Evolutionary conservation across 2,113 vertebrate genomes (phyloP).

Genomic region (Irena cyanogastra): DNA sequence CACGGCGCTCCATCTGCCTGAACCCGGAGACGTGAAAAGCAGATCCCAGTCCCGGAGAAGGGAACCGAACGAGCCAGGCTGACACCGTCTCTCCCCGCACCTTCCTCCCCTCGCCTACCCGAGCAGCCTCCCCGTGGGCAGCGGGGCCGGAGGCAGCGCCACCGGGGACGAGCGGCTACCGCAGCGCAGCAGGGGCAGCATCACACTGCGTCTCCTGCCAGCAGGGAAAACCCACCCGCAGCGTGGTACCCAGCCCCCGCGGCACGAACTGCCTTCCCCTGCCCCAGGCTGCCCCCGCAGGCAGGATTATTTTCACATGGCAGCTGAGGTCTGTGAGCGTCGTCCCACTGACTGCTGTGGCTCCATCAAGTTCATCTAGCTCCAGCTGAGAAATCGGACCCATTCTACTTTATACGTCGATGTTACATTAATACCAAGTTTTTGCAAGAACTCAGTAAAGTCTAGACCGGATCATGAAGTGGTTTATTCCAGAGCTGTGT

Average conservation of each 20-base stretch:
- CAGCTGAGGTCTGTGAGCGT: conserved; percentile 35
- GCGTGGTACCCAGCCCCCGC: neutral
- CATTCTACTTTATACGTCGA: conserved; percentile 39
- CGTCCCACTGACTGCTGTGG: neutral
- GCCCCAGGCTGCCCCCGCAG: neutral
- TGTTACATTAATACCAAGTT: conserved; percentile 52
- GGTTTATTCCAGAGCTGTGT: neutral
- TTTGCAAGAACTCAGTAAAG: conserved; percentile 63
- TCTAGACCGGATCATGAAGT: conserved; percentile 19
- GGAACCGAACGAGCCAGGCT: neutral
- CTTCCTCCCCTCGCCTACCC: neutral
- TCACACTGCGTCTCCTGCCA: neutral
- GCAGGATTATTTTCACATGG: neutral
- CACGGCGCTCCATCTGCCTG: neutral
- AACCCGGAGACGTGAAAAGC: neutral
- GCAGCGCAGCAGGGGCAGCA: neutral
- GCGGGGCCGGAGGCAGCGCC: accelerated
- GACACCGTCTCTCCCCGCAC: neutral
- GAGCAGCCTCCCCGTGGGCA: neutral
- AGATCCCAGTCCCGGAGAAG: neutral
- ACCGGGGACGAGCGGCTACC: neutral
- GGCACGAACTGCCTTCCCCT: neutral
- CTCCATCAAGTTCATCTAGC: conserved; percentile 28
- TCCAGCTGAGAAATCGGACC: conserved; percentile 42
- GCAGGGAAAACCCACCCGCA: neutral